phyloP scores from a whole-genome alignment of 2,797 vertebrate genomes.

The Acrossocheilus fasciatus region DNA sequence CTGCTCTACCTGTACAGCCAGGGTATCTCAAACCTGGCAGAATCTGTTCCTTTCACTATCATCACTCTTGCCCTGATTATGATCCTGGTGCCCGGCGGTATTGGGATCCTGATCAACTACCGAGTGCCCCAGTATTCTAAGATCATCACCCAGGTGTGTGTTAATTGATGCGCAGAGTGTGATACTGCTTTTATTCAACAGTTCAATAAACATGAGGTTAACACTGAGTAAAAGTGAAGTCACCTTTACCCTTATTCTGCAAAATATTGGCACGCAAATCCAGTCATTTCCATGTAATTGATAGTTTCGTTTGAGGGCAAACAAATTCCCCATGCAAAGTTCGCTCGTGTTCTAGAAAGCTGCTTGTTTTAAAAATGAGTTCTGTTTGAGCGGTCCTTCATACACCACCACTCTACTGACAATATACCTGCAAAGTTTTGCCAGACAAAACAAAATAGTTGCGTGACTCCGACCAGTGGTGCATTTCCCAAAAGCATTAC shows the following conservation, averaged over 20 bases:
- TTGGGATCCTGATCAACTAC: conserved; percentile 81
- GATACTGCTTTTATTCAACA: background rate
- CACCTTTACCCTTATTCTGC: too few species aligned
- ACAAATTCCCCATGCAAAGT: too few species aligned
- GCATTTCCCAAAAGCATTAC: too few species aligned
- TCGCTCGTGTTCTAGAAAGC: background rate
- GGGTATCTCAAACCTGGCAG: conserved; percentile 74
- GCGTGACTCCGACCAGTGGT: too few species aligned
- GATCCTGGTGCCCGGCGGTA: conserved; percentile 78
- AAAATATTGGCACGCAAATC: too few species aligned
- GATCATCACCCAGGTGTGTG: conserved; percentile 79
- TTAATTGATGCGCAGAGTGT: background rate
- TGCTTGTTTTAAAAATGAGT: background rate
- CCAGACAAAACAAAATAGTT: too few species aligned
- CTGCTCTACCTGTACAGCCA: conserved; percentile 82
- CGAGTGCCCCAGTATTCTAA: conserved; percentile 76
- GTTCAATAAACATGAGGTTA: background rate
- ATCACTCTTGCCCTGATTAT: conserved; percentile 75
- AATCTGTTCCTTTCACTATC: conserved; percentile 77
- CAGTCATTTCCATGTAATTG: too few species aligned
- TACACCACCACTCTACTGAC: background rate
- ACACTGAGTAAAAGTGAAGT: background rate
- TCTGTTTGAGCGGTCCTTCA: background rate
- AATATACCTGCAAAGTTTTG: background rate
- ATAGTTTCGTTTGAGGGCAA: too few species aligned